Percentiles rank a stretch among this genome's conserved stretches.
Conservation (phyloP, 2,888 invertebrate species). For the Zelleria hepariella region DNA sequence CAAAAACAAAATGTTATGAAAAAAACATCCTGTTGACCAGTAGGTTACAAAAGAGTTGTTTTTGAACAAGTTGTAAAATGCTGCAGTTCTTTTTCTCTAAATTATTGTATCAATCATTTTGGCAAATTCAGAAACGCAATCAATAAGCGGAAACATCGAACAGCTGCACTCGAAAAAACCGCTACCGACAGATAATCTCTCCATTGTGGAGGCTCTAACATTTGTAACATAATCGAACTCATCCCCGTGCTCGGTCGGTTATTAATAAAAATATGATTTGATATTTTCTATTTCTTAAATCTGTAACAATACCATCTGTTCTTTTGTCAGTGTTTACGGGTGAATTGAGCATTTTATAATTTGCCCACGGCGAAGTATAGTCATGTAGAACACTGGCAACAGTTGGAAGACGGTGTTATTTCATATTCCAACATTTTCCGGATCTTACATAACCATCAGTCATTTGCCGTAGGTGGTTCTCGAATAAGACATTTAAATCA, state of each 20-base stretch:
- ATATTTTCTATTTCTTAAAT: constrained; percentile 54
- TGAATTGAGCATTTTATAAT: constrained; percentile 40
- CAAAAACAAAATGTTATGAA: no score
- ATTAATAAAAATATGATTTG: constrained; percentile 70
- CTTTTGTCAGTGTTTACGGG: constrained; percentile 59
- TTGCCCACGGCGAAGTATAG: constrained; percentile 15
- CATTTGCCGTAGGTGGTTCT: no score
- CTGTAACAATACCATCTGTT: constrained; percentile 50
- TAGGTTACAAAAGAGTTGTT: no score
- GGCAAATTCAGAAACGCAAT: constrained; percentile 15
- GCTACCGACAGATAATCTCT: constrained; percentile 61
- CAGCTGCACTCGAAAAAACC: constrained; percentile 50
- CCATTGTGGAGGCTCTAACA: constrained; percentile 40
- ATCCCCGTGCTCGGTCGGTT: constrained; percentile 25
- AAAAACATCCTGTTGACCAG: no score
- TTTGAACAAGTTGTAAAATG: no score
- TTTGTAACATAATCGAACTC: constrained; percentile 9
- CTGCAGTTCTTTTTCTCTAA: neutral
- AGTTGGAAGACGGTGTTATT: no score
- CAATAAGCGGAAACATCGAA: constrained; percentile 13
- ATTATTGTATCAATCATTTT: constrained; percentile 3
- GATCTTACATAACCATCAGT: no score
- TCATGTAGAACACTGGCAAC: neutral
- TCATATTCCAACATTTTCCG: no score
- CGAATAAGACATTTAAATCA: no score